These are phyloP conservation scores for Bombus sylvicola DNA, from an alignment of 1,140 invertebrate genomes.

Conservation along the genomic window DNA sequence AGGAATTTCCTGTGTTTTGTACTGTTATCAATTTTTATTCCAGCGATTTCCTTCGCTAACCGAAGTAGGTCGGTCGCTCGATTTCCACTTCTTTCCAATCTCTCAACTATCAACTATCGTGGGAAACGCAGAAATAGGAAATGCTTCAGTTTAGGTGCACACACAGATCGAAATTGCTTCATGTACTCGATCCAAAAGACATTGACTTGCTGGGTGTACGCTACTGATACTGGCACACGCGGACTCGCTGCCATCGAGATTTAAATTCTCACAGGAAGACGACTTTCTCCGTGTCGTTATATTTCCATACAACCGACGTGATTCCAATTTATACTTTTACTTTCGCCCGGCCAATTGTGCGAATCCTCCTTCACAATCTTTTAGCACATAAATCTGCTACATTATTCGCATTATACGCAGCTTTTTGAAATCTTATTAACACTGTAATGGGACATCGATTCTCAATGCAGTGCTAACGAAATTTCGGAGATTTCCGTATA, in stretches of 20 bases:
- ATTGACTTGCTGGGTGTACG: background rate
- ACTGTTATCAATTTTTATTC: background rate
- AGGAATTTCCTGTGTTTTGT: background rate
- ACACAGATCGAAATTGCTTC: background rate
- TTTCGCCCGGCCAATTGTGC: constrained; percentile 8
- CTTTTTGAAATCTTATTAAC: too few relatives aligned
- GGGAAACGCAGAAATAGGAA: constrained; percentile 14
- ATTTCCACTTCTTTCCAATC: constrained; percentile 16
- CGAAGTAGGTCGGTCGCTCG: background rate
- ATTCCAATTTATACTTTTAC: constrained; percentile 39
- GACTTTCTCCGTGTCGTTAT: constrained; percentile 36
- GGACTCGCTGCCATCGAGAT: background rate
- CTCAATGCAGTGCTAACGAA: too few relatives aligned
- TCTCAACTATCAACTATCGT: background rate
- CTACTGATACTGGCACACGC: background rate
- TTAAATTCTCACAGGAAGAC: constrained; percentile 34
- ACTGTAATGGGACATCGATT: too few relatives aligned
- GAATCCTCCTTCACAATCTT: background rate
- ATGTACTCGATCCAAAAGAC: background rate
- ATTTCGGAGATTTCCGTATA: too few relatives aligned
- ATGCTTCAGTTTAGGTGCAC: background rate
- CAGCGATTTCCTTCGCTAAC: background rate
- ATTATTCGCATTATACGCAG: too few relatives aligned
- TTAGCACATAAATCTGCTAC: background rate
- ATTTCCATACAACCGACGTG: constrained; percentile 27